These are phyloP conservation scores for Notothenia coriiceps DNA, from an alignment of 2,113 vertebrate species.

Conservation along the genomic window DNA sequence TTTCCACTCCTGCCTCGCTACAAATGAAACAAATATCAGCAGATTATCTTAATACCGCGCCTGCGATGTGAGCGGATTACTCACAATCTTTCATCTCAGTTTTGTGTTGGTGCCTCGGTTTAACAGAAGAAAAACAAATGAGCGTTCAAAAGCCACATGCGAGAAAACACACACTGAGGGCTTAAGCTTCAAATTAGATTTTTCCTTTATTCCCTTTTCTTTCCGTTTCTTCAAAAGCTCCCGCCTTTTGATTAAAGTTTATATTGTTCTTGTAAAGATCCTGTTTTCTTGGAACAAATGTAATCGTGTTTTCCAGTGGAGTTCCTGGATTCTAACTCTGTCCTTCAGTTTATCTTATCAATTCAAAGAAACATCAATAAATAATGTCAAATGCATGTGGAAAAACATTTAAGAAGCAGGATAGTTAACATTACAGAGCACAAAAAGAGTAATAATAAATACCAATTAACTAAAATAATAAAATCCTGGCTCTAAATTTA, in stretches of 20 bases:
- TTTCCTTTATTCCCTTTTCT: too few relatives aligned
- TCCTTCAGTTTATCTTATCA: too few relatives aligned
- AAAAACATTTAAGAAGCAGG: too few relatives aligned
- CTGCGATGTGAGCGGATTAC: slow-evolving; percentile 34
- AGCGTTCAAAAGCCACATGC: slow-evolving; percentile 25
- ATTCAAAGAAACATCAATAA: too few relatives aligned
- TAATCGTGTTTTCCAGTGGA: background rate
- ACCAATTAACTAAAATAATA: too few relatives aligned
- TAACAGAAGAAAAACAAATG: slow-evolving; percentile 26
- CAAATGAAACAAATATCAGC: slow-evolving; percentile 36
- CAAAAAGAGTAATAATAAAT: too few relatives aligned
- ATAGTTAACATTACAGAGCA: too few relatives aligned
- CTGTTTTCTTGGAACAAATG: background rate
- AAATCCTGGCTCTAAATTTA: too few relatives aligned
- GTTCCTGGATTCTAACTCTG: background rate
- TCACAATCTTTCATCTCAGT: slow-evolving; percentile 47
- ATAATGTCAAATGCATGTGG: too few relatives aligned
- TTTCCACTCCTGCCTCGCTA: background rate
- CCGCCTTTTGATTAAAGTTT: background rate
- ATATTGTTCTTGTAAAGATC: background rate
- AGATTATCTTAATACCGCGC: slow-evolving; percentile 63
- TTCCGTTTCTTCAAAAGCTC: background rate
- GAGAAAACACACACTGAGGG: background rate
- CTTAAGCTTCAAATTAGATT: background rate
- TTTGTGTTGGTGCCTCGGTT: slow-evolving; percentile 2